Conservation (phyloP, 2,113 vertebrate genomes). For the Columba janthina region DNA sequence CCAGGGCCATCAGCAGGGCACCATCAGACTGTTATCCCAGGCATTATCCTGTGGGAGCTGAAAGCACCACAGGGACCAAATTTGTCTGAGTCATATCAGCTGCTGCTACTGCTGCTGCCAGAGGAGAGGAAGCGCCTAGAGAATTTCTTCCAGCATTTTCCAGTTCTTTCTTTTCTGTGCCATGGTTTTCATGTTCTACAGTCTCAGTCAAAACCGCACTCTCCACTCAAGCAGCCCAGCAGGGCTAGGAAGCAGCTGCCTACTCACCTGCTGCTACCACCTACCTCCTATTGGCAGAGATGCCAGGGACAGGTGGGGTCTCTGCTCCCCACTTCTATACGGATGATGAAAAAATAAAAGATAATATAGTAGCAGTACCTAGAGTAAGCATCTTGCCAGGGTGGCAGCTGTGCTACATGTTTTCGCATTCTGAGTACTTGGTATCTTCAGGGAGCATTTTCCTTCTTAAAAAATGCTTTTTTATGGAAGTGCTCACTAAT, state of each 20-base stretch:
- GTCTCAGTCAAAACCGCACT: not conserved
- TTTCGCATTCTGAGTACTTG: not conserved
- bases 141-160: not conserved
- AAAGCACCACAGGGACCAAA: not conserved
- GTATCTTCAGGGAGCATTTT: not conserved
- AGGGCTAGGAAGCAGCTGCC: not conserved
- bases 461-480: not conserved
- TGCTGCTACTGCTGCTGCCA: not conserved
- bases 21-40: not conserved
- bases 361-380: not conserved
- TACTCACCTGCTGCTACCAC: constrained; percentile 12
- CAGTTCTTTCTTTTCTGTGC: not conserved
- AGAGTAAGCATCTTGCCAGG: not conserved
- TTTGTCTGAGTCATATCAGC: not conserved
- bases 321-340: not conserved
- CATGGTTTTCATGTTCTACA: not conserved
- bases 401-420: not conserved
- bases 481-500: not conserved
- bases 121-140: not conserved
- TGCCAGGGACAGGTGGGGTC: not conserved
- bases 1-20: not conserved
- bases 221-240: not conserved
- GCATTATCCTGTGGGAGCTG: not conserved
- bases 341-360: not conserved
- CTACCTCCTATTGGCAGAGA: not conserved